Conservation (phyloP, 2,888 invertebrate genomes). For the Eupithecia exiguata region DNA sequence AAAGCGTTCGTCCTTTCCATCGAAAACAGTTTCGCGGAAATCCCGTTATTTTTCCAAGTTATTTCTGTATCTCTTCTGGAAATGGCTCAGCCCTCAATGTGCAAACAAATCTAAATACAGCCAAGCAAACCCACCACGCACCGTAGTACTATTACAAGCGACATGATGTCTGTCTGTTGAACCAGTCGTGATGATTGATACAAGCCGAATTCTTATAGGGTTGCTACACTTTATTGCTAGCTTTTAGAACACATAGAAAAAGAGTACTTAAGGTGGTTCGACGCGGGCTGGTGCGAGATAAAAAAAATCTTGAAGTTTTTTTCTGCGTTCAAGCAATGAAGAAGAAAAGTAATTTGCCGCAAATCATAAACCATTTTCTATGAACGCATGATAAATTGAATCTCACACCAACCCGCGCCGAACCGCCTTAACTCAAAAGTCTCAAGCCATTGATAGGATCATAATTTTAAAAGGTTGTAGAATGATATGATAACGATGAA, state of each 20-base stretch:
- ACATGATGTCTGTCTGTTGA: slow-evolving; percentile 38
- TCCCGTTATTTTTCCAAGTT: not conserved
- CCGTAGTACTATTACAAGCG: slow-evolving; percentile 23
- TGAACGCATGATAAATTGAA: no score
- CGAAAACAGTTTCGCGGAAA: not conserved
- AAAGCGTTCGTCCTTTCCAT: not conserved
- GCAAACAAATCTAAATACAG: slow-evolving; percentile 13
- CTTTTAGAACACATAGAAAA: no score
- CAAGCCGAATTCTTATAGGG: slow-evolving; percentile 31
- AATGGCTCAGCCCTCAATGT: slow-evolving; percentile 4
- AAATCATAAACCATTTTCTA: no score
- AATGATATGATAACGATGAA: not conserved
- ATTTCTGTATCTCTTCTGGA: not conserved
- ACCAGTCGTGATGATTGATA: slow-evolving; percentile 32
- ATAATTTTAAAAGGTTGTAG: no score
- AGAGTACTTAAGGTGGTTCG: no score
- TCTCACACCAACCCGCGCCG: no score
- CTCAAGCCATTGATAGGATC: no score
- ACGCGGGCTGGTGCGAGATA: no score
- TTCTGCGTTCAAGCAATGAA: no score
- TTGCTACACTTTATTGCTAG: slow-evolving; percentile 15
- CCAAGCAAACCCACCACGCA: slow-evolving; percentile 30
- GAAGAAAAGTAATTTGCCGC: no score
- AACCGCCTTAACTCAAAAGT: no score
- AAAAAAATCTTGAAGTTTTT: no score